Conservation (phyloP, 2,797 vertebrate genomes). For the Anniella stebbinsi region DNA sequence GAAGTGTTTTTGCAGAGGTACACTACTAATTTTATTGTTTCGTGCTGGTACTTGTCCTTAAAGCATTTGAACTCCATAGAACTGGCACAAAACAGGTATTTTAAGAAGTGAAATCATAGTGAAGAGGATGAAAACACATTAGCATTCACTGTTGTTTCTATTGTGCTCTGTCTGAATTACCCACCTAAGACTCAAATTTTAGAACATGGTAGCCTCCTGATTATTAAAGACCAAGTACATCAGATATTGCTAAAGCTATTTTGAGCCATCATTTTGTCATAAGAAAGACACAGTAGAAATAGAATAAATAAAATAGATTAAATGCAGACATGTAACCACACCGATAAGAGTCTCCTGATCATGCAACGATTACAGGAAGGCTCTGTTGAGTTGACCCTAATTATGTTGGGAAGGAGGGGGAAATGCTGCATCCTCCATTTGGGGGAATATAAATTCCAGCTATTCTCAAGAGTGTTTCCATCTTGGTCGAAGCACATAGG, state of each 20-base stretch:
- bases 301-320: not conserved
- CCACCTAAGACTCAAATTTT: slow-evolving; percentile 30
- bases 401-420: too few relatives aligned
- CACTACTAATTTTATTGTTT: slow-evolving; percentile 9
- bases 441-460: too few relatives aligned
- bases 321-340: not conserved
- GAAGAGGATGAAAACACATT: slow-evolving; percentile 17
- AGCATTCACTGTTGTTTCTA: not conserved
- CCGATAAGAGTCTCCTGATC: not conserved
- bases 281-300: slow-evolving; percentile 9
- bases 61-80: not conserved
- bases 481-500: too few relatives aligned
- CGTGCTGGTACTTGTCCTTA: not conserved
- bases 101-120: slow-evolving; percentile 7
- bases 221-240: not conserved
- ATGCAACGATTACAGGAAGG: too few relatives aligned
- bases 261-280: slow-evolving; percentile 14
- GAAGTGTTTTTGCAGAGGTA: slow-evolving; percentile 39
- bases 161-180: not conserved
- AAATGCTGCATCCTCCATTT: too few relatives aligned
- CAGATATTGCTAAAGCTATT: not conserved
- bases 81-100: not conserved
- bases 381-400: too few relatives aligned
- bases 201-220: not conserved
- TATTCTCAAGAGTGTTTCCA: too few relatives aligned